Percentiles rank a stretch among this genome's conserved stretches.
Evolutionary conservation across 2,797 vertebrate genomes (phyloP).

Genomic region (Danio choprae): DNA sequence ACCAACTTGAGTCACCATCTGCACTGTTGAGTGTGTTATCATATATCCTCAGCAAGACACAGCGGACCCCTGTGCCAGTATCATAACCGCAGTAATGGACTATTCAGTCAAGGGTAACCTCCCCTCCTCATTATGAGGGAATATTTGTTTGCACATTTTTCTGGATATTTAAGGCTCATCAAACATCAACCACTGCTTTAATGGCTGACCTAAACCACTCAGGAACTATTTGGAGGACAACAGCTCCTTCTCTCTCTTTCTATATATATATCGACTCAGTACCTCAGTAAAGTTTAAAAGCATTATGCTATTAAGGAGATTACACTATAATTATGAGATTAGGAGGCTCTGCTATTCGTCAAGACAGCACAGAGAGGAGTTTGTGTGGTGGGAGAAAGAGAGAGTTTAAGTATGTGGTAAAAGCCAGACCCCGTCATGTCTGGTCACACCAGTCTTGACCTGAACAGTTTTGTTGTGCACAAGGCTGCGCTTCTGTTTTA

Average conservation of each 20-base stretch:
- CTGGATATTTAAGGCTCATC: slow-evolving; percentile 36
- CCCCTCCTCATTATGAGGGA: slow-evolving; percentile 60
- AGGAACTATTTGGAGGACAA: slow-evolving; percentile 31
- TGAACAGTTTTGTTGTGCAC: slow-evolving; percentile 19
- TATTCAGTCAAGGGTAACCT: slow-evolving; percentile 53
- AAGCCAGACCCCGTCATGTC: slow-evolving; percentile 22
- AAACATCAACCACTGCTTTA: slow-evolving; percentile 28
- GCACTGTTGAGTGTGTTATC: neutral
- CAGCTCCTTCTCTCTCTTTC: neutral
- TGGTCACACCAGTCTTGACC: slow-evolving; percentile 16
- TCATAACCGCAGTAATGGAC: slow-evolving; percentile 54
- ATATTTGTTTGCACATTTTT: slow-evolving; percentile 61
- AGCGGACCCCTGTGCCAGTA: slow-evolving; percentile 60
- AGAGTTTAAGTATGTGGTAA: slow-evolving; percentile 1
- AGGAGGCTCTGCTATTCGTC: slow-evolving; percentile 49
- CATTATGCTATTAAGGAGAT: slow-evolving; percentile 53
- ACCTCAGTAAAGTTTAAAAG: slow-evolving; percentile 1
- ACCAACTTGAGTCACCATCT: neutral
- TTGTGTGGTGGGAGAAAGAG: slow-evolving; percentile 33
- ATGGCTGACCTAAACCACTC: slow-evolving; percentile 45
- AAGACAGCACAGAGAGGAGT: slow-evolving; percentile 39
- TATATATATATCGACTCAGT: slow-evolving; percentile 3
- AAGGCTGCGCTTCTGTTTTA: slow-evolving; percentile 14
- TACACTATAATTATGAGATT: slow-evolving; percentile 48
- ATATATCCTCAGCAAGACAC: slow-evolving; percentile 38